A percentile compares a stretch with the other conserved stretches of the same genome.
phyloP scores from a whole-genome alignment of 2,113 vertebrate species.

The Phrynosoma platyrhinos region DNA sequence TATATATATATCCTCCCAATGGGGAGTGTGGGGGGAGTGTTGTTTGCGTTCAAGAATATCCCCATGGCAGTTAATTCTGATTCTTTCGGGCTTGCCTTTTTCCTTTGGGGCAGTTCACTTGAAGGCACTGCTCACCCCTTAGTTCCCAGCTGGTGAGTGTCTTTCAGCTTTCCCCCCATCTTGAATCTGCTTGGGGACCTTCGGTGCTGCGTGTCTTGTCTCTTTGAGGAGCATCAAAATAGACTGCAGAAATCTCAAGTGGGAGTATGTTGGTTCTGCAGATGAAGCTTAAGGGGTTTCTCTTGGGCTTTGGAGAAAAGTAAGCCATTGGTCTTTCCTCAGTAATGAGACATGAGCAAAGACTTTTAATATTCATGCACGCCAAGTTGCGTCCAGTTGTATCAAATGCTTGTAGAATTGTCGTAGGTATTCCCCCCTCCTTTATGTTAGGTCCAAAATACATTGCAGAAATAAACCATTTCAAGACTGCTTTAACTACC shows the following conservation, averaged over 20 bases:
- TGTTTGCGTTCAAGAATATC: conserved; percentile 20
- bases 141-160: not conserved
- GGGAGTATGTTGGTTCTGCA: not conserved
- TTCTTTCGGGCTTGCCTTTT: not conserved
- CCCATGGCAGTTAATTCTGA: fast-evolving
- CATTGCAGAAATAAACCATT: too few relatives aligned
- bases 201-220: not conserved
- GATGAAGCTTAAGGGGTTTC: fast-evolving
- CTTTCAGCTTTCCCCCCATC: not conserved
- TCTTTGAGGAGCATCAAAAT: not conserved
- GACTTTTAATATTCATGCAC: not conserved
- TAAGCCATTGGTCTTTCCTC: fast-evolving
- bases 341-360: not conserved
- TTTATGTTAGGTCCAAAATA: too few relatives aligned
- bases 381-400: not conserved
- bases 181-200: not conserved
- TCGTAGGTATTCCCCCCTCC: too few relatives aligned
- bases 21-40: too few relatives aligned
- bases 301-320: fast-evolving
- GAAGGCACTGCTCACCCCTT: not conserved
- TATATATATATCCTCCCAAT: too few relatives aligned
- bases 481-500: too few relatives aligned
- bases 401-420: not conserved
- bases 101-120: not conserved
- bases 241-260: not conserved